A percentile compares a stretch with the other conserved stretches of the same genome.
These are phyloP conservation scores for Exocentrus adspersus DNA, from an alignment of 2,888 invertebrate genomes.

Conservation along the genomic window DNA sequence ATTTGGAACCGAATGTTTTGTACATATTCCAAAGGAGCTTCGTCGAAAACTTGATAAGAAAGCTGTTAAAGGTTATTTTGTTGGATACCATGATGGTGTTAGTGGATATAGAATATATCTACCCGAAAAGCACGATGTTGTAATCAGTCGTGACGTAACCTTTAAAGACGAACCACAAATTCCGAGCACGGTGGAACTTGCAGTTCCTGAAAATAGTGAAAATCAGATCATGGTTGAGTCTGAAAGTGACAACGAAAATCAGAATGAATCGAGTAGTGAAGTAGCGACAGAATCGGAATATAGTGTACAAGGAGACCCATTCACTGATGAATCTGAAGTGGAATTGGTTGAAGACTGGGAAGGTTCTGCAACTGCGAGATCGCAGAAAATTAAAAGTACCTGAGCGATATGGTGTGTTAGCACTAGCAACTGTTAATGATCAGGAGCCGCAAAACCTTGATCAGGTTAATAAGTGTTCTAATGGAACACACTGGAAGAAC, in stretches of 20 bases:
- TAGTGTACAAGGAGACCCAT: too few species aligned
- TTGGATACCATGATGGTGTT: conserved; percentile 38
- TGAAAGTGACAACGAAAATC: too few species aligned
- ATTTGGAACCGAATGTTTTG: conserved; percentile 43
- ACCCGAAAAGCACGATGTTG: conserved; percentile 35
- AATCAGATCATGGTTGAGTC: too few species aligned
- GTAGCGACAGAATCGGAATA: too few species aligned
- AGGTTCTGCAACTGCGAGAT: neutral
- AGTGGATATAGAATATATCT: conserved; percentile 40
- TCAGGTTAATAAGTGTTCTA: too few species aligned
- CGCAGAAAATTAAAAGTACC: neutral
- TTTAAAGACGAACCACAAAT: conserved; percentile 31
- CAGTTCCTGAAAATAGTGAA: neutral
- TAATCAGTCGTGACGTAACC: conserved; percentile 39
- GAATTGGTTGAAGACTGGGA: too few species aligned
- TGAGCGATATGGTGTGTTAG: neutral
- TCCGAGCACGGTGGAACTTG: neutral
- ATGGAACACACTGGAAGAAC: too few species aligned
- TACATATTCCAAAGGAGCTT: conserved; percentile 41
- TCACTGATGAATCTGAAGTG: too few species aligned
- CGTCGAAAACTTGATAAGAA: conserved; percentile 39
- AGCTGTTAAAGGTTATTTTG: conserved; percentile 33
- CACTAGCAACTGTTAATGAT: too few species aligned
- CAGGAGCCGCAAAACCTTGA: too few species aligned
- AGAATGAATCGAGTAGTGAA: too few species aligned